Conservation (phyloP, 2,888 invertebrate species). For the Trichacis sp. region DNA sequence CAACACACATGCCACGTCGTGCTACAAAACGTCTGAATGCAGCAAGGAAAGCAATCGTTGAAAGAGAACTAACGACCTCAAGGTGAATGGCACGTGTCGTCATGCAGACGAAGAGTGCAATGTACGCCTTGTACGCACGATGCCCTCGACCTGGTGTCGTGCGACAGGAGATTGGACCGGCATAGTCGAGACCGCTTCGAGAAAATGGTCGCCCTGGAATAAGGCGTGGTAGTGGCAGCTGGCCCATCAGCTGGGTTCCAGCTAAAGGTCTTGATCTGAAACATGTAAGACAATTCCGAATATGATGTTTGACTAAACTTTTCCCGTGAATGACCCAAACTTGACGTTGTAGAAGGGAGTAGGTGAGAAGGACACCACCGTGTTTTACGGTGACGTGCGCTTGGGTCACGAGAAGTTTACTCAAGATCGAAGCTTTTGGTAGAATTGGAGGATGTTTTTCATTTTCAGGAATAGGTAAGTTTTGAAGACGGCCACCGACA, state of each 20-base stretch:
- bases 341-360: too few relatives aligned
- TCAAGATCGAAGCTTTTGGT: too few relatives aligned
- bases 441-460: too few relatives aligned
- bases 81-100: neutral
- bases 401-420: too few relatives aligned
- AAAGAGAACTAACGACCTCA: neutral
- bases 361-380: too few relatives aligned
- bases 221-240: constrained; percentile 14
- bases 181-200: neutral
- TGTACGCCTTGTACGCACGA: neutral
- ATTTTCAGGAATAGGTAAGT: too few relatives aligned
- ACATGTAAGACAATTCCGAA: constrained; percentile 18
- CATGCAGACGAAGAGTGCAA: neutral
- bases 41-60: neutral
- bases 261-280: constrained; percentile 2
- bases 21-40: neutral
- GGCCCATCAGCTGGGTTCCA: constrained; percentile 12
- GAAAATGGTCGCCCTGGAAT: constrained; percentile 16
- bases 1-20: neutral
- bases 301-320: neutral
- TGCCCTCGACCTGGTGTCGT: neutral
- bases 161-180: neutral
- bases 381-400: too few relatives aligned
- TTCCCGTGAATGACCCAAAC: too few relatives aligned
- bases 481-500: too few relatives aligned